Evolutionary conservation across 2,888 invertebrate species (phyloP), one percentile per base, ranked within the genome.

Genomic region (Cantharis rufa): DNA sequence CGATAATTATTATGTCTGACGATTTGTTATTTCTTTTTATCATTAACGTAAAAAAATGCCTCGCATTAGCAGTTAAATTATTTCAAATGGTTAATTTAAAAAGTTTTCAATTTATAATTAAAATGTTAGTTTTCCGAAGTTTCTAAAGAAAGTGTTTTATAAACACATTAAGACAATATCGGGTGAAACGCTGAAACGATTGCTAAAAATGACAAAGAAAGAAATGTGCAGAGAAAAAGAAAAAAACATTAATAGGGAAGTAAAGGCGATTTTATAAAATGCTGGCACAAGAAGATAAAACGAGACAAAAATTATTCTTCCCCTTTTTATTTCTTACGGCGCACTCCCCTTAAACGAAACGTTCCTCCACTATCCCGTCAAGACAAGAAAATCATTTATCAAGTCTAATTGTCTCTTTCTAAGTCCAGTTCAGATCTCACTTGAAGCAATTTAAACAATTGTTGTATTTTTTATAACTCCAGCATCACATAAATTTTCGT

Each of bases 221-320:
- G 74, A 73, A 69, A 74, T 48, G 27, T 66, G 62, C 62, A 68
- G 16, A 69, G 72, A 27, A 69, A 74, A 21, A 64, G 72, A 69
- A 66, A 68, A 66, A 70, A 69, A 21, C 71, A 74, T 72, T 75
- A 78, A 78, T 78, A 83, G 83, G 83, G 80, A 81, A 82, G 84
- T 83, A 84, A 85, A 85, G 85, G 85, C 85, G 86, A 86, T 86
- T 86, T 85, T 84, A 84, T 85, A 86, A 86, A 86, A 86, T 85
- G 85, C 84, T 84, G 85, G 85, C 85, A 83, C 83, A 82, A 83
- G 85, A 82, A 85, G 86, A 86, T 86, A 86, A 86, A 86, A 86
- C 84, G 85, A 85, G 85, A 85, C 85, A 86, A 86, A 86, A 86
- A 86, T 86, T 86, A 86, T 86, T 84, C 85, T 83, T 84, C 84